Evolutionary conservation across 23 tunicate genomes (phyloP).

Genomic region (Trididemnum miniatum): DNA sequence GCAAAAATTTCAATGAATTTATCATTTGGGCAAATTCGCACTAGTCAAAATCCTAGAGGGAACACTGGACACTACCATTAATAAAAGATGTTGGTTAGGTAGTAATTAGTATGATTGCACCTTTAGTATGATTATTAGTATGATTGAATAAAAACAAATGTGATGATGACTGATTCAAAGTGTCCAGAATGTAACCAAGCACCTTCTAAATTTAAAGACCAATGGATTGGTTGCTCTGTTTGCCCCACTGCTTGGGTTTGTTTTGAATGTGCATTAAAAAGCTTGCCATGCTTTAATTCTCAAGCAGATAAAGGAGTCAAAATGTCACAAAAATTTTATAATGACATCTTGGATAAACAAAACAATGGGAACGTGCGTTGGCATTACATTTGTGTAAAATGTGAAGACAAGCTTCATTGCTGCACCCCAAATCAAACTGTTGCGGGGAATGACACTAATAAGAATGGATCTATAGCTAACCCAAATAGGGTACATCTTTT

Average conservation of each 20-base stretch:
- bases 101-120: too few species aligned
- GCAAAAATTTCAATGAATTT: too few species aligned
- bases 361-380: not conserved
- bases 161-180: not conserved
- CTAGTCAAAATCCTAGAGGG: too few species aligned
- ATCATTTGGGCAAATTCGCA: too few species aligned
- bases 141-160: too few species aligned
- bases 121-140: too few species aligned
- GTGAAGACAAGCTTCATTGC: not conserved
- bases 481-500: too few species aligned
- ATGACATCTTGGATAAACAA: not conserved
- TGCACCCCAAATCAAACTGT: not conserved
- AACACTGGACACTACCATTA: too few species aligned
- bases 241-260: not conserved
- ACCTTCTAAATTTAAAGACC: not conserved
- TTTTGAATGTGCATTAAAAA: not conserved
- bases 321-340: not conserved
- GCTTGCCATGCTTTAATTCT: not conserved
- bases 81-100: too few species aligned
- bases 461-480: too few species aligned
- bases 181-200: not conserved
- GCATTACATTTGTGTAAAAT: not conserved
- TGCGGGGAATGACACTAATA: not conserved
- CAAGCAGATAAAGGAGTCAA: too few species aligned
- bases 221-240: not conserved